Percentiles rank a stretch among this genome's conserved stretches.
These are phyloP conservation scores for Bombus cullumanus DNA, from an alignment of 1,140 invertebrate species.

Conservation along the genomic window DNA sequence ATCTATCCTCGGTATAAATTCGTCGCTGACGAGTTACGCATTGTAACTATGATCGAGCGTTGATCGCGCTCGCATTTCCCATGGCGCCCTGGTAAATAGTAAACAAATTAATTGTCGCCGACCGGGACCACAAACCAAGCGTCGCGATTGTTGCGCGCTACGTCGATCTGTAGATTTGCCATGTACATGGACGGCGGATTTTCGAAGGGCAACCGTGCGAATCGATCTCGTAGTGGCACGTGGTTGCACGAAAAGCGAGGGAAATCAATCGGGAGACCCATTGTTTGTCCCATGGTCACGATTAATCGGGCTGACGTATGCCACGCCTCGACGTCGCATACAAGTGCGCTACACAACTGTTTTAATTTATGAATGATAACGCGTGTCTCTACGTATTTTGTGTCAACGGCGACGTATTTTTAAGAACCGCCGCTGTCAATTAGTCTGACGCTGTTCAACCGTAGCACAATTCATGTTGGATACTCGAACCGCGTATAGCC, in stretches of 20 bases:
- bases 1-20: slow-evolving; percentile 41
- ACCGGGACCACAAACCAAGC: slow-evolving; percentile 71
- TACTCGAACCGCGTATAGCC: too few relatives aligned
- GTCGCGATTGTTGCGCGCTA: slow-evolving; percentile 65
- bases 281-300: slow-evolving; percentile 15
- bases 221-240: slow-evolving; percentile 59
- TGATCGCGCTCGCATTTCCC: slow-evolving; percentile 8
- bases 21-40: slow-evolving; percentile 23
- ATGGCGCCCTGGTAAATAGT: slow-evolving; percentile 64
- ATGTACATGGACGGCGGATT: slow-evolving; percentile 34
- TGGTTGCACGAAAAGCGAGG: slow-evolving; percentile 33
- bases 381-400: neutral
- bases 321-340: too few relatives aligned
- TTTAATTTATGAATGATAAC: neutral
- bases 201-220: slow-evolving; percentile 58
- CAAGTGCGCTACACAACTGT: neutral
- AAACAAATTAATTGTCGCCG: slow-evolving; percentile 76
- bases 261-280: slow-evolving; percentile 31
- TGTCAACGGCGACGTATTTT: neutral
- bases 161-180: slow-evolving; percentile 14
- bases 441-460: too few relatives aligned
- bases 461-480: too few relatives aligned
- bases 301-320: neutral
- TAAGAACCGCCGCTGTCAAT: neutral
- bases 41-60: slow-evolving; percentile 33